Percentiles rank a stretch among this genome's conserved stretches.
Conservation (phyloP, 2,113 vertebrate species). For the Triplophysa dalaica region DNA sequence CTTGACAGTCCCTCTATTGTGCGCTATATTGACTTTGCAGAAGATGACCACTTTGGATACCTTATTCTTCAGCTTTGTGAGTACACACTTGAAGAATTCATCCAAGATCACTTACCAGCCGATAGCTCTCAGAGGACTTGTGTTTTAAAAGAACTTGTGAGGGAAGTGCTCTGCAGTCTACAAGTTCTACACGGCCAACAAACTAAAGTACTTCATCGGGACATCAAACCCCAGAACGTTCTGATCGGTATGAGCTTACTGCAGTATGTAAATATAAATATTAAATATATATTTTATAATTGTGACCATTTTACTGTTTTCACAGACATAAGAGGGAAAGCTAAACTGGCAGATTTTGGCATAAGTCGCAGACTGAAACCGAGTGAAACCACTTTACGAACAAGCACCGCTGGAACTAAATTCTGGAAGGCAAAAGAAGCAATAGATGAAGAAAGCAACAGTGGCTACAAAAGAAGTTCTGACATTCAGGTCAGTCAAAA, state of each 20-base stretch:
- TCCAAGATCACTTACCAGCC: constrained; percentile 29
- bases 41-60: constrained; percentile 67
- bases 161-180: constrained; percentile 58
- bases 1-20: constrained; percentile 62
- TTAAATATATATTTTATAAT: background rate
- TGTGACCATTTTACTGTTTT: background rate
- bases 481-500: constrained; percentile 65
- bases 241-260: constrained; percentile 62
- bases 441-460: constrained; percentile 28
- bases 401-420: constrained; percentile 61
- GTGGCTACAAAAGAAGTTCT: constrained; percentile 61
- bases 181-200: constrained; percentile 54
- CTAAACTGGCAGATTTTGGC: constrained; percentile 66
- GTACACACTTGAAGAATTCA: constrained; percentile 66
- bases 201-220: constrained; percentile 61
- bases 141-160: constrained; percentile 30
- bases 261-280: too few species aligned
- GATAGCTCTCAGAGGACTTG: background rate
- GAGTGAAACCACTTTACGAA: constrained; percentile 56
- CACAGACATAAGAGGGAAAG: constrained; percentile 57
- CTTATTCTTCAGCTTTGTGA: constrained; percentile 72
- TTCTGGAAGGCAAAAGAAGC: constrained; percentile 68
- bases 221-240: constrained; percentile 73
- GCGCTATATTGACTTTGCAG: constrained; percentile 59
- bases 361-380: constrained; percentile 60